Base-by-base conservation (phyloP, 1,140 invertebrate species). In the Ylistrum balloti region DNA sequence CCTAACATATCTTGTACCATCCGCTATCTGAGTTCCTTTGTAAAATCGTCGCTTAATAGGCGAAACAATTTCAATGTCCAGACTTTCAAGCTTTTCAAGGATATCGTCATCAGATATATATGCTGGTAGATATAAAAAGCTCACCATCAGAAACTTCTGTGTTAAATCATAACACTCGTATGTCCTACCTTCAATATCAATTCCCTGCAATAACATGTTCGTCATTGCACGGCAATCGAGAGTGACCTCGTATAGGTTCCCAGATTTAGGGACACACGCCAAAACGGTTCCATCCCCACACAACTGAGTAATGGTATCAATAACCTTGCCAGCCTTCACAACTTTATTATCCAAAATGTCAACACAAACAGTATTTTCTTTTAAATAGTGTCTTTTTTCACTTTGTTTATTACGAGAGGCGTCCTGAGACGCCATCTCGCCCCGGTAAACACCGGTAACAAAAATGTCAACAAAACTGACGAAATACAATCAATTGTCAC, bases 1-100 rank as follows among this genome's bases (percentile, higher is more conserved):
- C 9, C 87, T 28, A 17, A 89, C 89, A 87, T 87, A 90, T 32
- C 89, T 10, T 11, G 85, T 90, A n/a, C 89, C 89, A 88, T 88
- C 86, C 0, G 32, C 86, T 28, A 90, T 33, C 1, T 87, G n/a
- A 3, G 86, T 87, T 32, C 86, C 86, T 33, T 48, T 28, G 17
- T 88, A 74, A 33, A 32, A 32, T 33, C 45, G 86, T 28, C 45
- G 33, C 35, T 85, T 15, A 0, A 90, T 35, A 11, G 89, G 86
- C 11, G 89, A 90, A 22, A 86, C 38, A 0, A 88, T n/a, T 88
- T 90, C 33, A 48, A 87, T n/a, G 5, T 48, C 48, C 17, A 56
- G 33, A 56, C 7, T 10, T 74, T 56, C 10, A 20, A 90, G 32
- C 56, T 87, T 85, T 28, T 33, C 33, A n/a, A 56, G 17, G 20